Percentiles rank a stretch among this genome's conserved stretches.
phyloP scores from a whole-genome alignment of 2,113 vertebrate species.

The Mus musculus region GRCm39 chr14:55146001-55146500 shows the following conservation, averaged over 20 bases:
- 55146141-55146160: neutral
- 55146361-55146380: constrained; percentile 92
- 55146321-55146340: constrained; percentile 92
- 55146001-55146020: constrained; percentile 87
- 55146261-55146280: constrained; percentile 82
- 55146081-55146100: constrained; percentile 93
- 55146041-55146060: constrained; percentile 85
- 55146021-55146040: constrained; percentile 89
- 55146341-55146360: constrained; percentile 91
- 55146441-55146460: constrained; percentile 87
- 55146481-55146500: neutral
- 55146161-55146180: neutral
- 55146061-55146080: constrained; percentile 92
- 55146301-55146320: constrained; percentile 91
- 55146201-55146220: neutral
- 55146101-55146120: constrained; percentile 83
- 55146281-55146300: constrained; percentile 91
- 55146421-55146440: constrained; percentile 93
- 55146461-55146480: constrained; percentile 27
- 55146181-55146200: neutral
- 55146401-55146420: constrained; percentile 89
- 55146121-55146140: neutral
- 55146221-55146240: neutral
- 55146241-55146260: neutral
- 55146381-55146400: constrained; percentile 90